Evolutionary conservation across 2,888 invertebrate genomes (phyloP).

Genomic region (Mycalesis mineus): DNA sequence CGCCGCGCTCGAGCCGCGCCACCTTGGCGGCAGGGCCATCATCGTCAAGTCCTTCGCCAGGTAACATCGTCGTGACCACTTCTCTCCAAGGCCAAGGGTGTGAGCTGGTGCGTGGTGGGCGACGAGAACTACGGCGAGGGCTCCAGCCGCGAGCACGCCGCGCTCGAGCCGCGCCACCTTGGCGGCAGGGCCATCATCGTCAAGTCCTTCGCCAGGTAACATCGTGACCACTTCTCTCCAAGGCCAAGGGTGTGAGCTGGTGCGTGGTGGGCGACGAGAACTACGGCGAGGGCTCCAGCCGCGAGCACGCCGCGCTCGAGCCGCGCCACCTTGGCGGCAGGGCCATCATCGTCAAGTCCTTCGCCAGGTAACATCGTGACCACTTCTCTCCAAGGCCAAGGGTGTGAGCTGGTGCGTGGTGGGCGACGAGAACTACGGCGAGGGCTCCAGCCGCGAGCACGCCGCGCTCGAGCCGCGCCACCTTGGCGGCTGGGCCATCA

Average conservation of each 20-base stretch:
- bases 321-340: no score
- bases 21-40: conserved; percentile 95
- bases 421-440: no score
- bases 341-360: no score
- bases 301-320: no score
- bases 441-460: no score
- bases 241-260: conserved; percentile 92
- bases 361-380: no score
- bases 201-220: conserved; percentile 94
- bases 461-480: no score
- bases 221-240: conserved; percentile 92
- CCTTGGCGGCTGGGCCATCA: no score
- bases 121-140: conserved; percentile 95
- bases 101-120: conserved; percentile 92
- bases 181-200: conserved; percentile 98
- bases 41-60: conserved; percentile 99
- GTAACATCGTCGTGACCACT: conserved; percentile 35
- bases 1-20: conserved; percentile 98
- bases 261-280: conserved; percentile 91
- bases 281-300: conserved; percentile 93
- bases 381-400: no score
- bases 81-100: conserved; percentile 89
- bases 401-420: no score
- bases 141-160: conserved; percentile 97
- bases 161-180: conserved; percentile 96